Evolutionary conservation across 2,113 vertebrate genomes (phyloP).

Genomic region (Chaetorhynchus papuensis): DNA sequence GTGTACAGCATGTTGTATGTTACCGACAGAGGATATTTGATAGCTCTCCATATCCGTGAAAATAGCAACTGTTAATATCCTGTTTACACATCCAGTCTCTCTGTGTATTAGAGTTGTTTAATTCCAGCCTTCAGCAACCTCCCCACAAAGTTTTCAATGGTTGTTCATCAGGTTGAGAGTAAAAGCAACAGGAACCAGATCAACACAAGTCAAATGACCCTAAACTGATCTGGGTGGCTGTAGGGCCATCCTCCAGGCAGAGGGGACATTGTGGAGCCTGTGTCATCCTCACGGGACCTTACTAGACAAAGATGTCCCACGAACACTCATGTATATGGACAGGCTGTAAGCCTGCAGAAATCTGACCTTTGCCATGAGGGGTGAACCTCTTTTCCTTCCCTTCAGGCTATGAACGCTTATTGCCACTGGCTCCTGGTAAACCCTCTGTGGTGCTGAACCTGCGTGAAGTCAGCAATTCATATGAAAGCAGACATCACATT

Average conservation of each 20-base stretch:
- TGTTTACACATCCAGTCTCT: constrained; percentile 43
- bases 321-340: constrained; percentile 51
- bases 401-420: constrained; percentile 27
- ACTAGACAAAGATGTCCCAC: constrained; percentile 60
- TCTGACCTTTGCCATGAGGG: constrained; percentile 76
- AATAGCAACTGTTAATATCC: constrained; percentile 26
- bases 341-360: constrained; percentile 66
- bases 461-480: constrained; percentile 32
- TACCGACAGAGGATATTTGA: background rate
- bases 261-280: constrained; percentile 72
- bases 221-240: constrained; percentile 61
- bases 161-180: constrained; percentile 34
- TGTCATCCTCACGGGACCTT: constrained; percentile 65
- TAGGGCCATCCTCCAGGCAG: constrained; percentile 62
- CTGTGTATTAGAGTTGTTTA: background rate
- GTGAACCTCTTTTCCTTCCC: constrained; percentile 67
- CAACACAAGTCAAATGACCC: constrained; percentile 68
- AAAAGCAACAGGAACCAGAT: constrained; percentile 66
- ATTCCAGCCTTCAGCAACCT: constrained; percentile 33
- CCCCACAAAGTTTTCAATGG: constrained; percentile 24
- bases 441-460: constrained; percentile 35
- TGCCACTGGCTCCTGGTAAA: constrained; percentile 16
- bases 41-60: background rate
- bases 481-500: constrained; percentile 21
- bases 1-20: background rate